Percentiles rank a stretch among this genome's conserved stretches.
These are phyloP conservation scores for Laothoe populi DNA, from an alignment of 2,888 invertebrate genomes.

Conservation along the genomic window DNA sequence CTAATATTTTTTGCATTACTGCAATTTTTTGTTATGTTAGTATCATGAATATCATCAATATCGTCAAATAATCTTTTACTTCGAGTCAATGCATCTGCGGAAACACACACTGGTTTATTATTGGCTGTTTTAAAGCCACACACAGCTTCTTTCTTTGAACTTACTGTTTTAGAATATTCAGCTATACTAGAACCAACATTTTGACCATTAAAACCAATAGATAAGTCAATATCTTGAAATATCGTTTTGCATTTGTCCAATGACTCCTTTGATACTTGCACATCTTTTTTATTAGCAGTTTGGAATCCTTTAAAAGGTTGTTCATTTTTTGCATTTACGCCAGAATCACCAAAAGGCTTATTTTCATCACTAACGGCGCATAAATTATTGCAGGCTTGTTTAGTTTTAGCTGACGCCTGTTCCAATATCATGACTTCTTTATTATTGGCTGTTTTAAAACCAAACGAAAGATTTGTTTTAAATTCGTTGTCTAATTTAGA, in stretches of 20 bases:
- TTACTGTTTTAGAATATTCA: background rate
- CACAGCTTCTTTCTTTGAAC: constrained; percentile 24
- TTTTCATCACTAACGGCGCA: background rate
- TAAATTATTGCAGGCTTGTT: constrained; percentile 46
- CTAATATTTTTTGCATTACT: background rate
- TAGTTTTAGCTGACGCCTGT: constrained; percentile 46
- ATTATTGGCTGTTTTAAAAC: constrained; percentile 54
- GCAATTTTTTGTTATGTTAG: background rate
- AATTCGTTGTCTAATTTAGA: background rate
- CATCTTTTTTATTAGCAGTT: constrained; percentile 58
- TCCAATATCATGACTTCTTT: constrained; percentile 52
- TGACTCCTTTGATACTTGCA: constrained; percentile 57
- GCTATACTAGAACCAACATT: background rate
- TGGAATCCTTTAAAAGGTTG: constrained; percentile 48
- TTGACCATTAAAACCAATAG: constrained; percentile 35
- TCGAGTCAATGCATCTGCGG: constrained; percentile 53
- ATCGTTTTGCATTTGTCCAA: constrained; percentile 58
- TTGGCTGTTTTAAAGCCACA: constrained; percentile 50
- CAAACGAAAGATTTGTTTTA: background rate
- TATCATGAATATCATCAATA: constrained; percentile 38
- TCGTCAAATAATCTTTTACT: constrained; percentile 57
- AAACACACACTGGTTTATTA: constrained; percentile 44
- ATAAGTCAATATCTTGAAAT: constrained; percentile 44
- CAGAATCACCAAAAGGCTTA: background rate
- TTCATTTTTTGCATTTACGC: background rate